These are phyloP conservation scores for Myioborus melanocephalus DNA, from an alignment of 2,797 vertebrate species.

Conservation along the genomic window DNA sequence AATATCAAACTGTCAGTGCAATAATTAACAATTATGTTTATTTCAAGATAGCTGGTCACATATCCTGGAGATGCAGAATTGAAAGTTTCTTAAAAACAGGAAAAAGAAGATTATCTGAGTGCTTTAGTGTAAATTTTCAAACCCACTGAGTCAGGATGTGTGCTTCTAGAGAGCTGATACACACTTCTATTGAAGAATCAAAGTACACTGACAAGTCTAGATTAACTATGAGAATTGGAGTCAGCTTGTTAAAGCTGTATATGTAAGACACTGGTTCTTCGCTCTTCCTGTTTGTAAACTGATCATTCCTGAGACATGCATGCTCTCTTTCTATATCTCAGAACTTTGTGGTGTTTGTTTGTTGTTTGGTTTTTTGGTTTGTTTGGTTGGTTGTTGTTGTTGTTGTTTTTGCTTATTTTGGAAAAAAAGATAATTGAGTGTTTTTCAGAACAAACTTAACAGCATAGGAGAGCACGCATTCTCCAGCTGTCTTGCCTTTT, in stretches of 20 bases:
- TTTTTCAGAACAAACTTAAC: not conserved
- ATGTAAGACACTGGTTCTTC: not conserved
- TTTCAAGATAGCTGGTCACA: conserved; percentile 15
- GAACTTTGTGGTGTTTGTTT: not conserved
- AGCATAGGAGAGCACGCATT: not conserved
- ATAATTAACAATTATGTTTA: not conserved
- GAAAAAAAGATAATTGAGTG: not conserved
- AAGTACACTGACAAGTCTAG: not conserved
- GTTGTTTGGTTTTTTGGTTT: accelerated
- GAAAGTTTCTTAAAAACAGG: not conserved
- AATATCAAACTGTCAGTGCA: not conserved
- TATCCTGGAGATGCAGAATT: not conserved
- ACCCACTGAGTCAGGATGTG: not conserved
- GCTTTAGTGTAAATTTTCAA: not conserved
- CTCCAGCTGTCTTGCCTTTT: not conserved
- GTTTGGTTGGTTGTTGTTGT: not conserved
- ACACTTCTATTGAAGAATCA: not conserved
- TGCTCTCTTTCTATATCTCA: not conserved
- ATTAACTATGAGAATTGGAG: not conserved
- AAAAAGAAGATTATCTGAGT: not conserved
- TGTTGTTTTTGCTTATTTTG: not conserved
- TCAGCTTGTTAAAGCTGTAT: not conserved
- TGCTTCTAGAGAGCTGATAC: not conserved
- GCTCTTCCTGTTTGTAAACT: not conserved
- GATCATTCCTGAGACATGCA: not conserved